Conservation (phyloP, 2,888 invertebrate species). For the Catocala nupta region DNA sequence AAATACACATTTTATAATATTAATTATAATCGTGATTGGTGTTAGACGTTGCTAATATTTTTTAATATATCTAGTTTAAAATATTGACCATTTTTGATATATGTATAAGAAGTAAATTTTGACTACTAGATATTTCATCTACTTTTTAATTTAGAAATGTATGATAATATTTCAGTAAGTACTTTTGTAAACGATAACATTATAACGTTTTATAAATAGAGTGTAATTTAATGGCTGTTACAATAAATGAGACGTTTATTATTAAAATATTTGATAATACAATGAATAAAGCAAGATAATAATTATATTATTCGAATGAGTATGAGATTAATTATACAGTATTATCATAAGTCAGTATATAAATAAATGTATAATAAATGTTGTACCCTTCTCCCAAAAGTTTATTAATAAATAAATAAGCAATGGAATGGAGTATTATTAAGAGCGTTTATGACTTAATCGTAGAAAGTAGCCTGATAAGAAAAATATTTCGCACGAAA, state of each 20-base stretch:
- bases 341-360: slow-evolving; percentile 15
- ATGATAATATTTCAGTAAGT: slow-evolving; percentile 15
- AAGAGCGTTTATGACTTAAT: slow-evolving; percentile 19
- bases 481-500: slow-evolving; percentile 5
- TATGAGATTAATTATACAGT: slow-evolving; percentile 28
- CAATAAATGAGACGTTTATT: slow-evolving; percentile 17
- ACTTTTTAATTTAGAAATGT: slow-evolving; percentile 32
- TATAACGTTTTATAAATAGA: slow-evolving; percentile 8
- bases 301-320: slow-evolving; percentile 16
- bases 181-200: slow-evolving; percentile 11
- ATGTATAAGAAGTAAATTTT: slow-evolving; percentile 34
- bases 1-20: slow-evolving; percentile 6
- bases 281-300: slow-evolving; percentile 30
- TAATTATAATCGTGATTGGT: too few relatives aligned
- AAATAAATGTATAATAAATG: slow-evolving; percentile 27
- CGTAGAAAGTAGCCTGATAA: slow-evolving; percentile 14
- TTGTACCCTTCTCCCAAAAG: slow-evolving; percentile 22
- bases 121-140: slow-evolving; percentile 35
- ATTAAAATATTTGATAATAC: slow-evolving; percentile 17
- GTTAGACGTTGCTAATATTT: slow-evolving; percentile 2
- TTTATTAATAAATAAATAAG: slow-evolving; percentile 33
- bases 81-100: slow-evolving; percentile 24
- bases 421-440: slow-evolving; percentile 47
- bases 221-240: slow-evolving; percentile 28
- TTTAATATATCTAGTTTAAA: slow-evolving; percentile 19